phyloP scores from a whole-genome alignment of 2,797 vertebrate genomes.

The Lithobates pipiens region DNA sequence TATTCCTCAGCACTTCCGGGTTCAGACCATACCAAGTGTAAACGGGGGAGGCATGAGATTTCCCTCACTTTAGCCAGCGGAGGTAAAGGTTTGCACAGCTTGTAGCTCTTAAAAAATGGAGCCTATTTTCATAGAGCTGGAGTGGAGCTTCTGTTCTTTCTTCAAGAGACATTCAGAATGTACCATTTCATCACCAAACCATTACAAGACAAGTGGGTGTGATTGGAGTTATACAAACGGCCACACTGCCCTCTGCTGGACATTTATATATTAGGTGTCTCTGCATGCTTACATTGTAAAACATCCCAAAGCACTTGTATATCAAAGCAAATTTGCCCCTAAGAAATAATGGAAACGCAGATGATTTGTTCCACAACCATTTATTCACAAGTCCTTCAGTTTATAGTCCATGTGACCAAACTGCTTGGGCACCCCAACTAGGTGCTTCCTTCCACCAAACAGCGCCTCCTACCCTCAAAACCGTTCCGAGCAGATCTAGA shows the following conservation, averaged over 20 bases:
- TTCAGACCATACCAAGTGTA: slow-evolving; percentile 28
- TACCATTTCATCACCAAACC: background rate
- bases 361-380: too few relatives aligned
- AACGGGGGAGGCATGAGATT: background rate
- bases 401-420: too few relatives aligned
- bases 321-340: too few relatives aligned
- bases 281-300: too few relatives aligned
- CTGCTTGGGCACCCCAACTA: too few relatives aligned
- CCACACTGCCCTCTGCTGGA: slow-evolving; percentile 39
- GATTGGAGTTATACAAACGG: background rate
- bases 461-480: too few relatives aligned
- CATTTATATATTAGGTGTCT: background rate
- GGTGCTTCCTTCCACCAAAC: too few relatives aligned
- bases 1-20: slow-evolving; percentile 64
- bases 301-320: too few relatives aligned
- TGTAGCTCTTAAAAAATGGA: background rate
- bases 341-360: too few relatives aligned
- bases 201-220: slow-evolving; percentile 32
- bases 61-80: background rate
- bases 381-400: too few relatives aligned
- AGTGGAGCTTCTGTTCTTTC: too few relatives aligned
- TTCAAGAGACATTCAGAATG: background rate
- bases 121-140: background rate
- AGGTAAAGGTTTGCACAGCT: background rate
- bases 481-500: too few relatives aligned